Conservation (phyloP, 1,140 invertebrate genomes). For the Penaeus vannamei region DNA sequence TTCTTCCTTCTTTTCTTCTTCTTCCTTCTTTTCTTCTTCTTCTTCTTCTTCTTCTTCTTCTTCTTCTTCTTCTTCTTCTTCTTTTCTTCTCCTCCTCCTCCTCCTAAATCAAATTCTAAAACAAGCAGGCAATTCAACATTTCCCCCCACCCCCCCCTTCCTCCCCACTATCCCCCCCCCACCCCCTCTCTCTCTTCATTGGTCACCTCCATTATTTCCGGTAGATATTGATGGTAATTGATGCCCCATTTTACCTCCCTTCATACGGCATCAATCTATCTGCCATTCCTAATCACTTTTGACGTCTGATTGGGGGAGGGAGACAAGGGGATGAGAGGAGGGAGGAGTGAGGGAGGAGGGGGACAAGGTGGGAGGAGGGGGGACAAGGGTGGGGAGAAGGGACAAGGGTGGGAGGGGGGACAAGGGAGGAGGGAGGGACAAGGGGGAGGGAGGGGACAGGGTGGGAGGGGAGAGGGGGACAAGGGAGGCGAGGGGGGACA, state of each 20-base stretch:
- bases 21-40: too few relatives aligned
- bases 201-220: conserved; percentile 11
- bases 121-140: too few relatives aligned
- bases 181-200: not conserved
- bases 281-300: not conserved
- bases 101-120: not conserved
- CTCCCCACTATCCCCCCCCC: not conserved
- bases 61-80: not conserved
- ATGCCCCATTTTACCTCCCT: too few relatives aligned
- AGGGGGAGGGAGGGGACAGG: not conserved
- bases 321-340: not conserved
- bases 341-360: not conserved
- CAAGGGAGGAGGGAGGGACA: not conserved
- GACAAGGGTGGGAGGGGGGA: not conserved
- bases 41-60: not conserved
- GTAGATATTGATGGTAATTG: not conserved
- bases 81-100: not conserved
- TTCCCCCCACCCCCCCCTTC: not conserved
- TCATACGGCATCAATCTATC: not conserved
- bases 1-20: too few relatives aligned
- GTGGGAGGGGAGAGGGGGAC: not conserved
- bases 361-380: not conserved
- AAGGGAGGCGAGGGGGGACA: not conserved
- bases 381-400: not conserved
- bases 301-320: not conserved